phyloP scores from a whole-genome alignment of 2,888 invertebrate genomes.

The Hipparchia semele region DNA sequence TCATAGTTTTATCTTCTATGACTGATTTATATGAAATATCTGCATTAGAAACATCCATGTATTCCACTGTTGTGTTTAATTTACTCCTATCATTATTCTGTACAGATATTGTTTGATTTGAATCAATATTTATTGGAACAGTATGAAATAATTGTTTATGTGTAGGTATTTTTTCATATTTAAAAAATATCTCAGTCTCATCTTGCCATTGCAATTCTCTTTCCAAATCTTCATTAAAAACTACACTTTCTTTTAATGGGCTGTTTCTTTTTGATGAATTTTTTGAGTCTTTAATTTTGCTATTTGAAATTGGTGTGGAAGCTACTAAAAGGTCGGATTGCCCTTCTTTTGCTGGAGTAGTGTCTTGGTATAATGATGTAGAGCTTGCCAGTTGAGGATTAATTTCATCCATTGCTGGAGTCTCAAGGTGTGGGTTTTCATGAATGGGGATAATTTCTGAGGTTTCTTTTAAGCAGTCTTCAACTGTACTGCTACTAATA shows the following conservation, averaged over 20 bases:
- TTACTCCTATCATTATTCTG: slow-evolving; percentile 34
- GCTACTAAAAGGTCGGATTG: slow-evolving; percentile 44
- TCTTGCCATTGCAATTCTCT: slow-evolving; percentile 74
- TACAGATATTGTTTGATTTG: slow-evolving; percentile 25
- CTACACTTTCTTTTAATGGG: slow-evolving; percentile 68
- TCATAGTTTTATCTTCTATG: slow-evolving; percentile 53
- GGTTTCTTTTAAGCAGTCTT: neutral
- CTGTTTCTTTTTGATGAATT: slow-evolving; percentile 62
- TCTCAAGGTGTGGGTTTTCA: neutral
- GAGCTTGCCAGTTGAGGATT: neutral
- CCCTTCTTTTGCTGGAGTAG: neutral
- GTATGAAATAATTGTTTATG: slow-evolving; percentile 61
- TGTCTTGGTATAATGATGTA: neutral
- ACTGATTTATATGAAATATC: slow-evolving; percentile 51
- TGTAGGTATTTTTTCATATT: slow-evolving; percentile 69
- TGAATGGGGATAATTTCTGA: neutral
- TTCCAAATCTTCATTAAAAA: slow-evolving; percentile 72
- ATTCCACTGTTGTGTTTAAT: slow-evolving; percentile 59
- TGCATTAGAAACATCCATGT: slow-evolving; percentile 65
- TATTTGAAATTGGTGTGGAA: slow-evolving; percentile 64
- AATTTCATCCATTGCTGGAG: neutral
- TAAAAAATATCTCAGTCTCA: slow-evolving; percentile 69
- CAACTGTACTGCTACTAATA: neutral
- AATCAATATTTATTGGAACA: slow-evolving; percentile 11
- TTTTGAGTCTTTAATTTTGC: slow-evolving; percentile 55